Conservation (phyloP, 2,113 vertebrate genomes). For the Noturus placidus region DNA sequence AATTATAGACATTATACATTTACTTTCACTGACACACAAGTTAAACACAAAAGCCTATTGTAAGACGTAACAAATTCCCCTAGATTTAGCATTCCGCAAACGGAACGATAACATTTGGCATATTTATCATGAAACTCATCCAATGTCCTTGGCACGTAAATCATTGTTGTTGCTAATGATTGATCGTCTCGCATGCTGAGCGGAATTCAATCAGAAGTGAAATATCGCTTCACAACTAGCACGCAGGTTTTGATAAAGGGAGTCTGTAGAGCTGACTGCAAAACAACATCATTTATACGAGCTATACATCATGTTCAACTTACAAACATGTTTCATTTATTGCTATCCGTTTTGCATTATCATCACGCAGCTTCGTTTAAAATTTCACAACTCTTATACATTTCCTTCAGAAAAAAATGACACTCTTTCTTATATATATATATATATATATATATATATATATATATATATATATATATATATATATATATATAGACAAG, state of each 20-base stretch:
- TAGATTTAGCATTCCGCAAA: not conserved
- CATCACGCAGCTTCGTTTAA: conserved; percentile 14
- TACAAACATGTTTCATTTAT: conserved; percentile 30
- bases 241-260: conserved; percentile 51
- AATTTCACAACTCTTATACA: conserved; percentile 29
- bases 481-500: not conserved
- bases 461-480: not conserved
- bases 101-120: conserved; percentile 25
- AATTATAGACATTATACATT: conserved; percentile 21
- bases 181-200: conserved; percentile 52
- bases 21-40: not conserved
- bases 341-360: conserved; percentile 19
- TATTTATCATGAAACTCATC: conserved; percentile 50
- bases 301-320: conserved; percentile 39
- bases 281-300: conserved; percentile 48
- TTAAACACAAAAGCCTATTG: not conserved
- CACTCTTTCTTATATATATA: conserved; percentile 11
- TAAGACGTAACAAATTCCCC: not conserved
- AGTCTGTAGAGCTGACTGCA: conserved; percentile 22
- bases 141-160: conserved; percentile 36
- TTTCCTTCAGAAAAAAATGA: conserved; percentile 2
- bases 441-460: no score
- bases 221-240: conserved; percentile 45
- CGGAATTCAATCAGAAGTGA: conserved; percentile 47
- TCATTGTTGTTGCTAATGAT: conserved; percentile 46